These are phyloP conservation scores for Listrodromus nycthemerus DNA, from an alignment of 2,888 invertebrate species.

Conservation along the genomic window DNA sequence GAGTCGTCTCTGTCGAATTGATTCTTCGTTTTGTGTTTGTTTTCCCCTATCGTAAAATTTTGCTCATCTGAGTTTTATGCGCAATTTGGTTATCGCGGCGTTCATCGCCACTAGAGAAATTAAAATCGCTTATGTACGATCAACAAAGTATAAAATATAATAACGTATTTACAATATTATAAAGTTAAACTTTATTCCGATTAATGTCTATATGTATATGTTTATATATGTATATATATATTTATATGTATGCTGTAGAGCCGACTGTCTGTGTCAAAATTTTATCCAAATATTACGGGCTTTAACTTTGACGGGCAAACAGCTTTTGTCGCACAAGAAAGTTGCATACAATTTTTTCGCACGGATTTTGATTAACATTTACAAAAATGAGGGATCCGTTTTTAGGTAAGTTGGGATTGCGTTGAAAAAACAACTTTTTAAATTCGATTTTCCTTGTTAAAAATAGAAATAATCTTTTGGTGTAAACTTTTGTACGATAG, in stretches of 20 bases:
- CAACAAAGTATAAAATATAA: conserved; percentile 74
- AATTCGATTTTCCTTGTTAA: too few species aligned
- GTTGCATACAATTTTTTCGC: not conserved
- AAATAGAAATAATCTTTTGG: too few species aligned
- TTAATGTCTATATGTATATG: conserved; percentile 61
- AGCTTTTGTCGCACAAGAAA: conserved; percentile 19
- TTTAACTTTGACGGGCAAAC: conserved; percentile 22
- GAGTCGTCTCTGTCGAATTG: conserved; percentile 1
- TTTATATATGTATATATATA: conserved; percentile 55
- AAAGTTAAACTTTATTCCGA: conserved; percentile 70
- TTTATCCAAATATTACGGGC: conserved; percentile 22
- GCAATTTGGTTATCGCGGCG: not conserved
- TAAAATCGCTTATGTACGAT: conserved; percentile 69
- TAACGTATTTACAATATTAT: conserved; percentile 74
- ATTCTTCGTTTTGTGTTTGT: conserved; percentile 4
- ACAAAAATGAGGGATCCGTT: not conserved
- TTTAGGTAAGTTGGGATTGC: too few species aligned
- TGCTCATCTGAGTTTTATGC: conserved; percentile 31
- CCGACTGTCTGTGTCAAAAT: conserved; percentile 64
- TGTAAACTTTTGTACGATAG: too few species aligned
- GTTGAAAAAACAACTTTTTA: not conserved
- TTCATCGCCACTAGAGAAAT: conserved; percentile 52
- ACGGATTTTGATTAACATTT: not conserved
- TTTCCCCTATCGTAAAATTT: conserved; percentile 20
- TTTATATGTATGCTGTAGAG: conserved; percentile 41